These are phyloP conservation scores for Sitodiplosis mosellana DNA, from an alignment of 1,140 invertebrate genomes.

Conservation along the genomic window DNA sequence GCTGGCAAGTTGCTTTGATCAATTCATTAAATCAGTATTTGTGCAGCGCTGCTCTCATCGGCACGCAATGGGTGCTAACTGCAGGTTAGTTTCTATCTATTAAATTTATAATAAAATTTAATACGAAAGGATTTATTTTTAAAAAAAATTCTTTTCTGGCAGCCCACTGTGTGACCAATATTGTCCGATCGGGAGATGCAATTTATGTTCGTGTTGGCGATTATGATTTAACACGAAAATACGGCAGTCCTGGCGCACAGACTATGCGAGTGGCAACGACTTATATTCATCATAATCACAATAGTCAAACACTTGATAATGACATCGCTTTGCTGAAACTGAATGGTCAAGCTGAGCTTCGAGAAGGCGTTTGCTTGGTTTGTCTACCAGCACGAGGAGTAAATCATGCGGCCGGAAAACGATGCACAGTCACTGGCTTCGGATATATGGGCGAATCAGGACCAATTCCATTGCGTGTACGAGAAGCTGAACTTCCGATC, in stretches of 20 bases:
- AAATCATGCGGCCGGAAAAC: conserved; percentile 65
- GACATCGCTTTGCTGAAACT: conserved; percentile 88
- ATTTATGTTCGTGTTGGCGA: conserved; percentile 86
- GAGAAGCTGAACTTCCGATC: conserved; percentile 82
- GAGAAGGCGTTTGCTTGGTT: conserved; percentile 51
- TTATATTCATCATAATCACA: conserved; percentile 93
- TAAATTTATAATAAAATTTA: neutral
- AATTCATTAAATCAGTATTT: conserved; percentile 86
- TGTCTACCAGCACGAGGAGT: conserved; percentile 76
- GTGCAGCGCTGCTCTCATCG: conserved; percentile 89
- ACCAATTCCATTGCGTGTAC: conserved; percentile 70
- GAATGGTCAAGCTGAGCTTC: conserved; percentile 73
- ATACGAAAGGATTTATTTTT: neutral
- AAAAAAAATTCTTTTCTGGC: too few species aligned
- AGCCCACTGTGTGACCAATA: conserved; percentile 88
- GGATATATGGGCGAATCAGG: conserved; percentile 91
- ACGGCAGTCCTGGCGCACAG: conserved; percentile 72
- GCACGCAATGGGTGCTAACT: conserved; percentile 85
- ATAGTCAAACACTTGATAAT: conserved; percentile 87
- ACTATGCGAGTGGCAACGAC: conserved; percentile 76
- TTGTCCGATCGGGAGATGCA: conserved; percentile 73
- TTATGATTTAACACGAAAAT: conserved; percentile 73
- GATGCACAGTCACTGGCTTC: conserved; percentile 84
- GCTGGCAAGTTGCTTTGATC: conserved; percentile 88
- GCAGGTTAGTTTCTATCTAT: too few species aligned